phyloP scores from a whole-genome alignment of 2,888 invertebrate genomes.

The Trachelus iudaicus region DNA sequence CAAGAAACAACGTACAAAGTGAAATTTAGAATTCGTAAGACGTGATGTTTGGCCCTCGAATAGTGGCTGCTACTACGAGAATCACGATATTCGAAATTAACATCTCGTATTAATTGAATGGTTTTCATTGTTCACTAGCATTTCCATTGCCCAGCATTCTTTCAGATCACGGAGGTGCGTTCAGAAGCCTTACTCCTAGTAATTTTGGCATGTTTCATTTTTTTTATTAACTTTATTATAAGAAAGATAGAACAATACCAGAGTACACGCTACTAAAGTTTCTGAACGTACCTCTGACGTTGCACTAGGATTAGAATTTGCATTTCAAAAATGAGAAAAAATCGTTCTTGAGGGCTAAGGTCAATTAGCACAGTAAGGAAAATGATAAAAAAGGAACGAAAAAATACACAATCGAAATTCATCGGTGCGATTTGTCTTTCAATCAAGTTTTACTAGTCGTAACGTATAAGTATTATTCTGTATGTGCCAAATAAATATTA shows the following conservation, averaged over 20 bases:
- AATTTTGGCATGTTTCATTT: too few relatives aligned
- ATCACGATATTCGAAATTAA: background rate
- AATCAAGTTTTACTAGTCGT: conserved; percentile 31
- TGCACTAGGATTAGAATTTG: background rate
- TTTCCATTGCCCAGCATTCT: background rate
- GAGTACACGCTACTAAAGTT: too few relatives aligned
- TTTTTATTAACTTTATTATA: too few relatives aligned
- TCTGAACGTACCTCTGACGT: background rate
- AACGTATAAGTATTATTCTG: conserved; percentile 37
- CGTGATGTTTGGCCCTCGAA: background rate
- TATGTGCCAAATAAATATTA: conserved; percentile 48
- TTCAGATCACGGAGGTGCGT: background rate
- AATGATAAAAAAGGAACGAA: background rate
- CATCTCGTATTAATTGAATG: background rate
- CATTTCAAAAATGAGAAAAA: background rate
- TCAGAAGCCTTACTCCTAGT: too few relatives aligned
- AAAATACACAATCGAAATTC: background rate
- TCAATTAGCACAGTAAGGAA: background rate
- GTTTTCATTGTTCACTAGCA: background rate
- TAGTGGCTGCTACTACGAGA: background rate
- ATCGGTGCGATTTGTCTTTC: background rate
- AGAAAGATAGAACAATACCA: too few relatives aligned
- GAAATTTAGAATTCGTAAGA: background rate
- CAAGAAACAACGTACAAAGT: background rate
- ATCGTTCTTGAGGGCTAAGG: background rate